Evolutionary conservation across 2,797 vertebrate species (phyloP).

Genomic region (Lemur catta): DNA sequence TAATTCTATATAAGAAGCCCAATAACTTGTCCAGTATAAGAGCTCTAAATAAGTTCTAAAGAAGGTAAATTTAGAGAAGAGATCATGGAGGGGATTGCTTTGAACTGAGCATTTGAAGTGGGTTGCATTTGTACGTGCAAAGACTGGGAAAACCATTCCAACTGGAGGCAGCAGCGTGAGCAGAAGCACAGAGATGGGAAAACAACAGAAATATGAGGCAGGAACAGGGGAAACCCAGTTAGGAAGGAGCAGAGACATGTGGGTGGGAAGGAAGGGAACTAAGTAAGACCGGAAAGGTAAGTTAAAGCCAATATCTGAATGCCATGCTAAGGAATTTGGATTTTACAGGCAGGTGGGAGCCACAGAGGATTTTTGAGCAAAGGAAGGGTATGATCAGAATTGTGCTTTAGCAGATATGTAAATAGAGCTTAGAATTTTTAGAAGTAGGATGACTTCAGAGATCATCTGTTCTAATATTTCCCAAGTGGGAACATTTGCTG

Average conservation of each 20-base stretch:
- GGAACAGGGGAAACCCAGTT: neutral
- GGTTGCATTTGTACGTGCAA: neutral
- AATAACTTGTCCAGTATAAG: neutral
- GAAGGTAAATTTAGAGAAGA: neutral
- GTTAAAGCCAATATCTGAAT: neutral
- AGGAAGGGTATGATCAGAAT: neutral
- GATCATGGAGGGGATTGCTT: neutral
- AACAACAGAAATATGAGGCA: rapidly evolving
- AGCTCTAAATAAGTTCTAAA: neutral
- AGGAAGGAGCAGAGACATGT: neutral
- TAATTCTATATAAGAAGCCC: neutral
- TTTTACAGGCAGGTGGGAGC: neutral
- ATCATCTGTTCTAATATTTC: neutral
- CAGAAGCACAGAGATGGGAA: neutral
- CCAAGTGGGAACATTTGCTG: neutral
- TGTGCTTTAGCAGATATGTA: neutral
- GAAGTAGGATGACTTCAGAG: neutral
- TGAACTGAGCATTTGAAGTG: neutral
- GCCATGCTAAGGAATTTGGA: neutral
- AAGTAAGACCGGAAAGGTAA: neutral
- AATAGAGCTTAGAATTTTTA: neutral
- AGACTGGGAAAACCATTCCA: neutral
- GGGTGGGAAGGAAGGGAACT: neutral
- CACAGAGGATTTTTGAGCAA: neutral
- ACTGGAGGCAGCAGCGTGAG: neutral